Evolutionary conservation across 1,140 invertebrate species (phyloP), one percentile per base, ranked within the genome.

Genomic region (Homalodisca vitripennis): DNA sequence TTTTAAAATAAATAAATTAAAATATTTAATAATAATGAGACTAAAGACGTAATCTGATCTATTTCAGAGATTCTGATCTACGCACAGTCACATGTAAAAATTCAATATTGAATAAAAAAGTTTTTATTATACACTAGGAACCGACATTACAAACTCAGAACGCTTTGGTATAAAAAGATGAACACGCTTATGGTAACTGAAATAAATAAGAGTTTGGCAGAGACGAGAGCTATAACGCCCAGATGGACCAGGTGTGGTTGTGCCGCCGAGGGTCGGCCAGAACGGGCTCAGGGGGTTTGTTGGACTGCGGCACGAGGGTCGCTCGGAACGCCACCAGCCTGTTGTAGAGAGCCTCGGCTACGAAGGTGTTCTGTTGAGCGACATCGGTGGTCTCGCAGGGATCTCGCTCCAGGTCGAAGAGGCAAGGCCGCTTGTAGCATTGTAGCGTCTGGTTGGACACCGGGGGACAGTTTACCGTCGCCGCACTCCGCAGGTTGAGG

Each of bases 311-410:
- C 20, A 78, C 72, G 1, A 82, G 63, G 2, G 77, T 71, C 10
- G 71, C 74, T 1, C 78, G 73, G 53, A 82, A 81, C 2, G 75
- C 73, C 62, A 81, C 78, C 12, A 84, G 69, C 3, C 76, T 75
- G 17, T 76, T 65, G 69, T 83, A 79, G 22, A 84, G 70, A 41
- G 78, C 73, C 20, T 67, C 73, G 17, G 81, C 80, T 29, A 82
- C 81, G 62, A 77, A 75, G 1, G 78, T 76, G 75, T 82, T 81
- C 17, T 77, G 75, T 27, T 75, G 75, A 0, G 79, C 80, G 13
- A 90, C 76, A 73, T 91, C 88, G 29, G 80, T 81, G 2, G 81
- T 83, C 75, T 90, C 88, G 76, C 88, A 91, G 0, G 89, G 89
- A 80, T 90, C 89, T 29, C 77, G 77, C 1, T 82, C 76, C 67